These are phyloP conservation scores for Hypsibius dujardini DNA, from an alignment of 1,140 invertebrate species.

Conservation along the genomic window DNA sequence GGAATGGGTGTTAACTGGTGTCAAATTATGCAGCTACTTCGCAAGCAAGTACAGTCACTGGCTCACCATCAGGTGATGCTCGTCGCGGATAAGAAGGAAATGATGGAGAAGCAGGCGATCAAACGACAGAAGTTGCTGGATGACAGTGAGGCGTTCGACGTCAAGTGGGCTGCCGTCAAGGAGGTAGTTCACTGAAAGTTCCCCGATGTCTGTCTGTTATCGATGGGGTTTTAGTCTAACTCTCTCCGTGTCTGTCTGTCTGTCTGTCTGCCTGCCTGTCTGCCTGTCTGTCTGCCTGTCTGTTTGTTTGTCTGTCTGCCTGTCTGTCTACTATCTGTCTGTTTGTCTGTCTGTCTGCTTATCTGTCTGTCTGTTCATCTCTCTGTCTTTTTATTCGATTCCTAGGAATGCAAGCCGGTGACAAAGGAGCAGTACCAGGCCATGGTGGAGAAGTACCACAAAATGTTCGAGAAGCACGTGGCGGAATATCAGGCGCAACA, in stretches of 20 bases:
- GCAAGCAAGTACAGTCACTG: constrained; percentile 67
- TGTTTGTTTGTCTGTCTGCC: no score
- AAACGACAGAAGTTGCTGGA: constrained; percentile 90
- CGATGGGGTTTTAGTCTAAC: no score
- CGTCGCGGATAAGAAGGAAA: constrained; percentile 80
- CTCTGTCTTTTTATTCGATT: no score
- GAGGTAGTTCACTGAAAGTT: not conserved
- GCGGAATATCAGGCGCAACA: not conserved
- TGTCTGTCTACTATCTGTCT: no score
- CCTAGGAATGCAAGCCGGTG: constrained; percentile 63
- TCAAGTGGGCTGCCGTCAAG: constrained; percentile 69
- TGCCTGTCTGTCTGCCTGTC: no score
- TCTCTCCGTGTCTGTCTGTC: no score
- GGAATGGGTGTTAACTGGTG: not conserved
- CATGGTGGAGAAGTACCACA: constrained; percentile 52
- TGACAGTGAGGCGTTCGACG: constrained; percentile 76
- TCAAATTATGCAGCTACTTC: constrained; percentile 1
- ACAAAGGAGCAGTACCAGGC: constrained; percentile 73
- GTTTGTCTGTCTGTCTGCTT: no score
- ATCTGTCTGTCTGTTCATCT: no score
- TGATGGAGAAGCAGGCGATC: constrained; percentile 88
- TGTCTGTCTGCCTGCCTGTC: no score
- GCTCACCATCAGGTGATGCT: constrained; percentile 94
- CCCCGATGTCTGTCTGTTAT: not conserved
- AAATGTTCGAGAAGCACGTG: not conserved